Evolutionary conservation across 2,888 invertebrate genomes (phyloP), one percentile per base, ranked within the genome.

Genomic region (Globia sparganii): DNA sequence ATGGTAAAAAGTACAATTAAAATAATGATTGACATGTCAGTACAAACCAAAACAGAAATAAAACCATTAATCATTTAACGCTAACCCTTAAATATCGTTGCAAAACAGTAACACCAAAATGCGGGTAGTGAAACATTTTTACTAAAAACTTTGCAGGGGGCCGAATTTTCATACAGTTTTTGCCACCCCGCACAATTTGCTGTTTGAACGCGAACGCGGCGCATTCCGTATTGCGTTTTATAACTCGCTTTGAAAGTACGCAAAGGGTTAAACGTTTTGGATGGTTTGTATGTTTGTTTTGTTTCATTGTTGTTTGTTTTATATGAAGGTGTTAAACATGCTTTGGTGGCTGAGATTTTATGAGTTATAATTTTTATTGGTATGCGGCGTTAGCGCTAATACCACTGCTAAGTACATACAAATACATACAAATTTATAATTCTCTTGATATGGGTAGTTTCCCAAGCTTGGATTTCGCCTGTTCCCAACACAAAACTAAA

Each of bases 141-240:
- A 37, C 58, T 11, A 43, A 62, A 80, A 75, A 74, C 13, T 75
- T 77, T 56, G 69, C 46, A 66, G 61, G 43, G 56, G 34, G 53
- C 68, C 31, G 31, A 72, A 77, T 59, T 69, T 58, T 61, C 53
- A 62, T 69, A 62, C 72, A 81, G 37, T 71, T 40, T 69, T 59
- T 74, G 59, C 53, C 18, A 40, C n/a, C 58, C 40, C 49, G 43
- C n/a, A 53, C 53, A 70, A 59, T 72, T 80, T 58, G 68, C 56
- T 81, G 77, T 85, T 81, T 81, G 61, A 81, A 74, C 61, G 46
- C 13, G 21, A 66, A 46, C 40, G 70, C 76, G 59, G 72, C 68
- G 71, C 69, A 64, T 72, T 62, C 62, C 46, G 18, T 61, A 68
- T 64, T 85, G 81, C 81, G 49, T 72, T 85, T 83, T 46, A 70